phyloP scores from a whole-genome alignment of 2,113 vertebrate species.

The Numida meleagris region DNA sequence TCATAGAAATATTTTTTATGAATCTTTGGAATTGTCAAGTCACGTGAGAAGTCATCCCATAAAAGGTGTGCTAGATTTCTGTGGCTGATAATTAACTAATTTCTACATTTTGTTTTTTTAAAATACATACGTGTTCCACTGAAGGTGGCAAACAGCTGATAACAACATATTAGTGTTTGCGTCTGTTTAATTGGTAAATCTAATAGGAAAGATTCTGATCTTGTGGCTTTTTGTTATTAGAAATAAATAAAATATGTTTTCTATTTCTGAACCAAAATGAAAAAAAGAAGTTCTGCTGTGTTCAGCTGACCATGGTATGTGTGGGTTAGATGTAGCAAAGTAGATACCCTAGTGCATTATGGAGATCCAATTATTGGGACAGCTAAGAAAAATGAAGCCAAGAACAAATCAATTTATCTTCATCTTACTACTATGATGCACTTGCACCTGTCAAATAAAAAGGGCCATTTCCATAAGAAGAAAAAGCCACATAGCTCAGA shows the following conservation, averaged over 20 bases:
- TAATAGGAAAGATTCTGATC: not conserved
- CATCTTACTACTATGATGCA: not conserved
- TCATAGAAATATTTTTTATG: not conserved
- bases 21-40: not conserved
- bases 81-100: not conserved
- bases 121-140: not conserved
- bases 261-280: not conserved
- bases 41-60: not conserved
- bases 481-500: not conserved
- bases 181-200: not conserved
- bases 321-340: not conserved
- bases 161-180: not conserved
- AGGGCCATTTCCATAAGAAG: not conserved
- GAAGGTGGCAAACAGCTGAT: not conserved
- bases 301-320: not conserved
- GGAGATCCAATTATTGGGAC: not conserved
- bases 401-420: not conserved
- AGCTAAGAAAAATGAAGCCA: not conserved
- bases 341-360: not conserved
- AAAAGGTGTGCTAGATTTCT: not conserved
- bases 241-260: not conserved
- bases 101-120: not conserved
- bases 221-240: not conserved
- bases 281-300: not conserved
- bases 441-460: not conserved